These are phyloP conservation scores for Thalpophila matura DNA, from an alignment of 2,888 invertebrate species.

Conservation along the genomic window DNA sequence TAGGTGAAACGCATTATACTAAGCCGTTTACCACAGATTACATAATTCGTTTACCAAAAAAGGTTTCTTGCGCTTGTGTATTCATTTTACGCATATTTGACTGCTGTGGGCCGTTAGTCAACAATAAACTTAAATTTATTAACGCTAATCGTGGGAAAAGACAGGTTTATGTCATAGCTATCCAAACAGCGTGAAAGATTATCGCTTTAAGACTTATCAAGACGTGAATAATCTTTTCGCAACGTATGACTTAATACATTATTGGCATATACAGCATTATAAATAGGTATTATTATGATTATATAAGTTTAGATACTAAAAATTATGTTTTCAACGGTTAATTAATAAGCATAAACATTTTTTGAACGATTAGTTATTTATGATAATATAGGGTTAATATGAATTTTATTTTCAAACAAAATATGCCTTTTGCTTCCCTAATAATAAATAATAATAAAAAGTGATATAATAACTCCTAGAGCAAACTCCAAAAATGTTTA, in stretches of 20 bases:
- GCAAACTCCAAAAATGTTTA: no score
- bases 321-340: no score
- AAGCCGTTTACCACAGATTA: conserved; percentile 36
- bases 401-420: no score
- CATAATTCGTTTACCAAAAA: conserved; percentile 12
- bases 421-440: no score
- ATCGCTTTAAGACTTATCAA: background rate
- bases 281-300: background rate
- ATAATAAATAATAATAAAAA: no score
- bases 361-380: no score
- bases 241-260: background rate
- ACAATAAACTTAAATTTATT: conserved; percentile 14
- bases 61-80: background rate
- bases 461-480: no score
- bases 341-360: no score
- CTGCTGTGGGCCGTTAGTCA: background rate
- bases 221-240: background rate
- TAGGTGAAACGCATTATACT: no score
- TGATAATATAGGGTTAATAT: no score
- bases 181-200: background rate
- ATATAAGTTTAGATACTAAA: no score
- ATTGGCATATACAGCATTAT: background rate
- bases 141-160: conserved; percentile 24
- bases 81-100: conserved; percentile 25
- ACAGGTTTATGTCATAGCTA: conserved; percentile 3